phyloP scores from a whole-genome alignment of 2,113 vertebrate species.

The Rutilus rutilus region DNA sequence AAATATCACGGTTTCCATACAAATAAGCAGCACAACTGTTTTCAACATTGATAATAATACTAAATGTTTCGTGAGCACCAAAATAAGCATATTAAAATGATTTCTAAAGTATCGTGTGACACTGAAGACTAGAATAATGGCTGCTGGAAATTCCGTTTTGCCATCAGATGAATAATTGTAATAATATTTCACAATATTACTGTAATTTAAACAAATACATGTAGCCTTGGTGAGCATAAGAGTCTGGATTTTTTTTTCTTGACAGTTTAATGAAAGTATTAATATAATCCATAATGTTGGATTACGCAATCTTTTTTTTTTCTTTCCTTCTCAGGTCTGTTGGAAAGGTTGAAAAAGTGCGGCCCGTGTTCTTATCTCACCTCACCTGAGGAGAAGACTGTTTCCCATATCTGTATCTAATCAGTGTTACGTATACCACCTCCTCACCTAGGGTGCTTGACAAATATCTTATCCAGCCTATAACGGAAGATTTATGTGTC shows the following conservation, averaged over 20 bases:
- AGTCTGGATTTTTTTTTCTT: not conserved
- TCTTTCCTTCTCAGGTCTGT: slow-evolving; percentile 17
- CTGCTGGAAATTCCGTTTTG: not conserved
- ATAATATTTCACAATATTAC: not conserved
- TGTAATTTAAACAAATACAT: not conserved
- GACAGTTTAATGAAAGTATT: not conserved
- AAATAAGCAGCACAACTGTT: not conserved
- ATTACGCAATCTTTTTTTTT: not conserved
- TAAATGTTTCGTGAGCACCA: not conserved
- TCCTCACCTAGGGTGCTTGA: slow-evolving; percentile 43
- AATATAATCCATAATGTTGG: not conserved
- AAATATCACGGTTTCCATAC: not conserved
- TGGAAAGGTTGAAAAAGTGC: slow-evolving; percentile 54
- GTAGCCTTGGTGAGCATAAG: not conserved
- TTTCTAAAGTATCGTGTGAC: not conserved
- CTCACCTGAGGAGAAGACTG: slow-evolving; percentile 39
- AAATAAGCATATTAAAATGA: not conserved
- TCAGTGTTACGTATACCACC: slow-evolving; percentile 43
- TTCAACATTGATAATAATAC: not conserved
- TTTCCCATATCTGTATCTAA: slow-evolving; percentile 57
- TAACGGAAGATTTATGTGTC: slow-evolving; percentile 48
- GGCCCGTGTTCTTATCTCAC: slow-evolving; percentile 55
- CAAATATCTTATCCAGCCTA: slow-evolving; percentile 31
- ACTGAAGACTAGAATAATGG: not conserved
- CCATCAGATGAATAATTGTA: not conserved